Evolutionary conservation across 2,113 vertebrate genomes (phyloP), one percentile per base, ranked within the genome.

Genomic region (Bufo gargarizans): DNA sequence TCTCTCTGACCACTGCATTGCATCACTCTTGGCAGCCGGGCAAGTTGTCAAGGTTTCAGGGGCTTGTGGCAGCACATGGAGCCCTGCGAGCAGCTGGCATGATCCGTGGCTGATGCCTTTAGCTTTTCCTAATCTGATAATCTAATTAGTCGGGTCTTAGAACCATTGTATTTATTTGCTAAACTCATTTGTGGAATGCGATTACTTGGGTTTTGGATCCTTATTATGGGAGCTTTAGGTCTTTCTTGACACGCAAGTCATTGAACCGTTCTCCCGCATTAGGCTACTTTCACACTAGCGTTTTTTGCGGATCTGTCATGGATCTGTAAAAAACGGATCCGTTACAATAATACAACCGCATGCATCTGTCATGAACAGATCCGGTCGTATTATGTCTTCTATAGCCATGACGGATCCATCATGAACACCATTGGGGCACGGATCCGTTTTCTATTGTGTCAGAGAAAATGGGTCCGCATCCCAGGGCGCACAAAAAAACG

Each of bases 1-100:
- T 86, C 55, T 65, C 72, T 33, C 33, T 22, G 58, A 53, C 72
- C 55, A 22, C 85, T 86, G 74, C 85, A 86, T 86, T 78, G 74
- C 85, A 86, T 86, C 74, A 86, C 74, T 79, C 9, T 67, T 63
- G 72, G 74, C 72, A 85, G 81, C 82, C 11, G n/a, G 53, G 84
- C 69, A 20, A 72, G 14, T 16, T 72, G 53, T 74, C 22, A 61
- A 85, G n/a, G 67, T 56, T 11, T 72, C 20, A 3, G 16, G 19
- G 22, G 56, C 49, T 77, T n/a, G 72, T 58, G 49, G 84, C 58
- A 17, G 47, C 81, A 69, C 49, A 77, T 65, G 85, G 72, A 33
- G n/a, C 16, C 20, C 0, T n/a, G 58, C 14, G 14, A 33, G 53
- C 61, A 80, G 61, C 67, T 87, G 61, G 85, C 22, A 33, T 86